Base-by-base conservation (phyloP, 2,888 invertebrate species). In the Tenodera sinensis region DNA sequence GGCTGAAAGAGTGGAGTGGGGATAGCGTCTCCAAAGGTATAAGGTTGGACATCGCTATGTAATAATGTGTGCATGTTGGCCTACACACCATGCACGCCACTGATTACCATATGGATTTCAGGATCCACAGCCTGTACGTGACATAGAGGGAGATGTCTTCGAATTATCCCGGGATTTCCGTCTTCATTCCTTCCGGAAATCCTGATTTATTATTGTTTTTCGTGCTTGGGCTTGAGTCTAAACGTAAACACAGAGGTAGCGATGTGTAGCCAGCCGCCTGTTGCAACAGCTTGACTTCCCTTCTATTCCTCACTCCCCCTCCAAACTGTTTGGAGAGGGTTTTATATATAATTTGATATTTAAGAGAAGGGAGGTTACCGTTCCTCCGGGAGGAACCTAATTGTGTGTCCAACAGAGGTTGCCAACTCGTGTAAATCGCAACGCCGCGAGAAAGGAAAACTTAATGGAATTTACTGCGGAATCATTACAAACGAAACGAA, bases 191-290 rank as follows among this genome's bases (percentile, higher is more conserved):
- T 71, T 87, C 82, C 15, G n/a, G 54, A 87, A 87, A 87, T 87
- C 87, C 87, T 87, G 87, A 87, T 87, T 87, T 87, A 87, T 87
- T 87, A 87, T 83, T 87, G 81, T 87, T 83, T 87, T 83, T n/a
- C 15, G 20, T 86, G 20, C 54, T 81, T 30, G 30, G 71, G 81
- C 54, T 20, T 86, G 47, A 86, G 47, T 81, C 81, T 86, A 81
- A 86, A 42, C 86, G 84, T 86, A 86, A 86, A 86, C 86, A 83
- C 20, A 71, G 54, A 71, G 87, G 87, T 83, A 87, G 27, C 87
- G 14, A 71, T 71, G n/a, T 87, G 87, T 81, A 28, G 12, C 86
- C 81, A 28, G 12, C 86, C 81, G 86, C 86, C 86, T 86, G 86
- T 86, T 86, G 86, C 86, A 71, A 15, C 54, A 71, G 54, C 54